Evolutionary conservation across 2,113 vertebrate species (phyloP).

Genomic region (Calonectris borealis): DNA sequence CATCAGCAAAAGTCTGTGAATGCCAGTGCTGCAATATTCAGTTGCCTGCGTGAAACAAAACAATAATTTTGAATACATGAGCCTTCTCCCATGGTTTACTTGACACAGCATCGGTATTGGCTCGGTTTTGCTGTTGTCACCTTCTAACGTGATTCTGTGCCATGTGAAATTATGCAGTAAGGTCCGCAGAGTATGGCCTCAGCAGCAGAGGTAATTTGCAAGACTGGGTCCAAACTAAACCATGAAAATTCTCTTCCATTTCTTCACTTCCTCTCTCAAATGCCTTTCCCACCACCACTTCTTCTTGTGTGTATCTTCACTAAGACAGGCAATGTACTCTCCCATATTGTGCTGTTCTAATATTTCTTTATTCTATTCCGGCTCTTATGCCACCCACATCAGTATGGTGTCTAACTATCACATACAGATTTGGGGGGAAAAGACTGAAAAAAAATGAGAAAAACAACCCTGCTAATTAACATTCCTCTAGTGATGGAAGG

Average conservation of each 20-base stretch:
- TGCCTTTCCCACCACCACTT: not conserved
- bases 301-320: fast-evolving
- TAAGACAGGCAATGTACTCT: not conserved
- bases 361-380: not conserved
- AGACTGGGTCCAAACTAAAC: not conserved
- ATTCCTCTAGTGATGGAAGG: not conserved
- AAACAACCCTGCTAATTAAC: not conserved
- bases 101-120: not conserved
- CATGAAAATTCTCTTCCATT: not conserved
- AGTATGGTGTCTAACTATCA: not conserved
- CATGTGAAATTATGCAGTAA: not conserved
- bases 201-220: not conserved
- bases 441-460: not conserved
- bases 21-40: not conserved
- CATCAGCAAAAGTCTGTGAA: not conserved
- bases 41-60: not conserved
- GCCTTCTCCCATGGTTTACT: not conserved
- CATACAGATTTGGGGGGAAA: not conserved
- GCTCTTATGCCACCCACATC: not conserved
- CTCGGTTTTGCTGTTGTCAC: not conserved
- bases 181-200: not conserved
- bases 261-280: not conserved
- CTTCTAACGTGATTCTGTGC: not conserved
- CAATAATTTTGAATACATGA: not conserved
- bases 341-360: not conserved